Evolutionary conservation across 2,888 invertebrate species (phyloP).

Genomic region (Tetranychus piercei): DNA sequence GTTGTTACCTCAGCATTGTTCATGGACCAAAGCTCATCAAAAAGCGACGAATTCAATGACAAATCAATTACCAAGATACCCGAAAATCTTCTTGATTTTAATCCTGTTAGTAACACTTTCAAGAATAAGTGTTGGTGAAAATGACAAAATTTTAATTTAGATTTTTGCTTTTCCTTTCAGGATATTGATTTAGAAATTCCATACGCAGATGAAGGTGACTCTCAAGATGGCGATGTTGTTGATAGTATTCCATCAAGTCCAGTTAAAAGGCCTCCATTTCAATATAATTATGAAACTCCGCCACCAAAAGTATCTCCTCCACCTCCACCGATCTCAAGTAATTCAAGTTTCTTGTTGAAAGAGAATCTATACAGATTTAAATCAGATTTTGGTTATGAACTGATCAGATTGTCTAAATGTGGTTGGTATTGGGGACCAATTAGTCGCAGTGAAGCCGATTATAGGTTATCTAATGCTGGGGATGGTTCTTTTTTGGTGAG

Average conservation of each 20-base stretch:
- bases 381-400: background rate
- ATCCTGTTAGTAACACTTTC: background rate
- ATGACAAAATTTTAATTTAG: background rate
- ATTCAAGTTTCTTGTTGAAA: background rate
- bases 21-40: background rate
- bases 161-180: background rate
- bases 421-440: constrained; percentile 70
- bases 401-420: constrained; percentile 28
- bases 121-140: background rate
- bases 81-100: background rate
- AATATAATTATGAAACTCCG: background rate
- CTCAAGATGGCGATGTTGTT: background rate
- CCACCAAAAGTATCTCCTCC: background rate
- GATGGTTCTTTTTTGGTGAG: constrained; percentile 58
- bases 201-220: background rate
- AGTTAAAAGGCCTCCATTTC: background rate
- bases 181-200: background rate
- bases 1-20: background rate
- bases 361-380: background rate
- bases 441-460: constrained; percentile 50
- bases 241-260: background rate
- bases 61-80: background rate
- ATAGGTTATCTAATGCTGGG: constrained; percentile 46
- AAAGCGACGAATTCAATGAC: background rate
- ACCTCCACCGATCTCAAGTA: background rate